Evolutionary conservation across 1,140 invertebrate species (phyloP), one percentile per base, ranked within the genome.

Genomic region (Hyphantria cunea): DNA sequence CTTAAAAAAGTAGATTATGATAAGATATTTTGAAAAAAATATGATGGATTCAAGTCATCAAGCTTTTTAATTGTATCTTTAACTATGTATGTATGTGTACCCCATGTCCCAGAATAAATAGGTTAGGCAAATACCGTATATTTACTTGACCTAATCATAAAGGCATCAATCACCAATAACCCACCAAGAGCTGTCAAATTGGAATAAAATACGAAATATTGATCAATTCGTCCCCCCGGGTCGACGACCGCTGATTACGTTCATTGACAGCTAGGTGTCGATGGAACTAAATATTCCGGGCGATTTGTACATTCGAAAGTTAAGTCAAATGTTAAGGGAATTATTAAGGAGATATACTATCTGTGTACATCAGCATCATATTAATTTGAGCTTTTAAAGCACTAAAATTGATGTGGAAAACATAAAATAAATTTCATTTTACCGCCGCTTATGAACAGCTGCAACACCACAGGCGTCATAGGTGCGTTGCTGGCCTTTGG

Each of bases 161-260:
- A 25, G 12, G 41, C 14, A 13, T 54, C 15, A 37, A 42, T 42
- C 32, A 47, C 14, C 17, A 48, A 49, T 58, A 32, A 53, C 64
- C 64, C 48, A 60, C 48, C 44, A 44, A 48, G 49, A 50, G 9
- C 73, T 82, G 81, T 82, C 80, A 80, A 78, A 61, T 78, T 76
- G 77, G 68, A 72, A 76, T 76, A 74, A 74, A 82, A 81, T 76
- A 65, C 76, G 76, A 85, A 85, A 80, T 85, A 85, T 85, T 83
- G 82, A 85, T 83, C 80, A 77, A 53, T 41, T 55, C 66, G 50
- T 59, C 56, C 72, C 68, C 66, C 45, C 60, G 62, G 82, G 74
- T 83, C 72, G 74, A 68, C 63, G 70, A 66, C 80, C 80, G 76
- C 51, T 82, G 79, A 82, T 82, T 85, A 75, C 76, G 74, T 76